These are phyloP conservation scores for Varanus salvator DNA, from an alignment of 2,113 vertebrate species.

Conservation along the genomic window DNA sequence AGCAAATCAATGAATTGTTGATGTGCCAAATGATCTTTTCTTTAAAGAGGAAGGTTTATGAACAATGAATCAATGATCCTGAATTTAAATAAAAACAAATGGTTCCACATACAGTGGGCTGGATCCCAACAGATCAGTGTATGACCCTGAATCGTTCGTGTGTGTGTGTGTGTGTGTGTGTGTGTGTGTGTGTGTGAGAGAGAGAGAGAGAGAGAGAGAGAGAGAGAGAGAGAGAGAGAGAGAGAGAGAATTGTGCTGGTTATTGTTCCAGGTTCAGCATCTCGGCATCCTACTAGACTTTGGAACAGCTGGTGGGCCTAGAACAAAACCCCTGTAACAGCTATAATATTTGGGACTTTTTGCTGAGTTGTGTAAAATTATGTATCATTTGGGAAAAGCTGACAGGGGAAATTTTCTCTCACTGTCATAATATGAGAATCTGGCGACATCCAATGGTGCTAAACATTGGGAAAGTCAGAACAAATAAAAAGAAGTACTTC, in stretches of 20 bases:
- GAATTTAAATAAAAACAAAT: neutral
- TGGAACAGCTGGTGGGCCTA: neutral
- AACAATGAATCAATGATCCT: neutral
- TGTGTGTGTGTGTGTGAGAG: too few species aligned
- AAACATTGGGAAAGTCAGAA: neutral
- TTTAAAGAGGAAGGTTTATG: neutral
- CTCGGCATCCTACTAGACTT: neutral
- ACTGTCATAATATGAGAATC: neutral
- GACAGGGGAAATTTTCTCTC: neutral
- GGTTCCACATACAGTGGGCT: neutral
- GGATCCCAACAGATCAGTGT: too few species aligned
- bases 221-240: too few species aligned
- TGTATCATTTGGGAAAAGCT: neutral
- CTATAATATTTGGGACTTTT: neutral
- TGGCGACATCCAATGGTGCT: neutral
- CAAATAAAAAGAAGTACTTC: neutral
- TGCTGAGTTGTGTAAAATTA: neutral
- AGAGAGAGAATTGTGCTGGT: neutral
- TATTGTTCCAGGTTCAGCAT: neutral
- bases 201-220: too few species aligned
- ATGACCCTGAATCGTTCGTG: neutral
- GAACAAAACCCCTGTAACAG: neutral
- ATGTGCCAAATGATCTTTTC: slow-evolving; percentile 8
- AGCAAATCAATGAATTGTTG: slow-evolving; percentile 3
- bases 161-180: neutral